Evolutionary conservation across 1,140 invertebrate species (phyloP), one percentile per base, ranked within the genome.

Genomic region (Lysiphlebus fabarum): DNA sequence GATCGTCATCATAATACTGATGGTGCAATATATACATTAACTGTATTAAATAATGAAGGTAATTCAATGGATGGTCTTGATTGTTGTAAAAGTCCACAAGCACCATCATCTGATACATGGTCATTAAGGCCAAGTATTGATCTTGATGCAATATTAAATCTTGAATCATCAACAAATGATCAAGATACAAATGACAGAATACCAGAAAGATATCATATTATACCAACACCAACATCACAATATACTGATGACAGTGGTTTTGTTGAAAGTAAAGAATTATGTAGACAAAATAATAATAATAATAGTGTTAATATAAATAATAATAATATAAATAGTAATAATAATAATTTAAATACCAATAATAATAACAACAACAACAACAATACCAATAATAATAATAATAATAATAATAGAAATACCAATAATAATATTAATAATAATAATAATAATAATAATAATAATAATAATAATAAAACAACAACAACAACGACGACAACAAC

Each of bases 161-260:
- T 81, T 66, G 79, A 81, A 11, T 72, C 76, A 6, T 63, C 62
- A 17, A 65, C 69, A 2, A 45, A 57, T 12, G 74, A 76, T 9
- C 67, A 62, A n/a, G 68, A 67, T 3, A 63, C 71, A 42, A 73
- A 75, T 7, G 67, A 69, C 10, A 58, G 70, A 66, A 53, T 70
- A 60, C 67, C 65, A 6, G 74, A 78, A 8, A 67, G 68, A 57
- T 72, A 67, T 65, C 68, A 80, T 70, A 45, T 78, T 67, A 64
- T 64, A 74, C 69, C 55, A 65, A 69, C 72, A 8, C 62, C 71
- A 0, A 63, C 67, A 0, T 70, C 70, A 0, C 74, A 77, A 43
- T 89, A 83, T 17, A 88, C 88, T 67, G 84, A 88, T 57, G 85
- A 89, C 66, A 85, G 82, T 68, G 85, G 87, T 37, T 89, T 87